phyloP scores from a whole-genome alignment of 1,140 invertebrate species.

The Phocides pigmalion region DNA sequence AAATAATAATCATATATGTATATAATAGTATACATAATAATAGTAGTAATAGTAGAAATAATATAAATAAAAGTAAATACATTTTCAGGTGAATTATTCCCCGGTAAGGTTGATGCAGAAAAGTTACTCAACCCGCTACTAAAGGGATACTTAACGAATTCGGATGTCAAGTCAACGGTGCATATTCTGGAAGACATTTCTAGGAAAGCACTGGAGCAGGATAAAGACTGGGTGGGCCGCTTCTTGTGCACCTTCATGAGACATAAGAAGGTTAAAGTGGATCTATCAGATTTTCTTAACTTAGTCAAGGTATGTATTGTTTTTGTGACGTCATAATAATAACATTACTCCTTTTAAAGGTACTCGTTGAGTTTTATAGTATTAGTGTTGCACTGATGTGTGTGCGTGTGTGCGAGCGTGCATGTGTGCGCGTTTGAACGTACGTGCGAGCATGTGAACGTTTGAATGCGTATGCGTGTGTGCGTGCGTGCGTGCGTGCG shows the following conservation, averaged over 20 bases:
- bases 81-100: conserved; percentile 65
- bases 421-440: too few species aligned
- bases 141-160: conserved; percentile 60
- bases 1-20: too few species aligned
- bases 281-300: conserved; percentile 55
- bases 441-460: too few species aligned
- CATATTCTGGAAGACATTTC: conserved; percentile 64
- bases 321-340: too few species aligned
- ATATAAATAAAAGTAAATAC: conserved; percentile 3
- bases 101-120: conserved; percentile 68
- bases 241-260: conserved; percentile 65
- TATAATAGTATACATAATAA: conserved; percentile 1
- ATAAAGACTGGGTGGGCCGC: conserved; percentile 70
- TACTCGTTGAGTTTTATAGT: too few species aligned
- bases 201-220: conserved; percentile 54
- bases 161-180: conserved; percentile 56
- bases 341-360: too few species aligned
- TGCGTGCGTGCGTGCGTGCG: too few species aligned
- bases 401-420: too few species aligned
- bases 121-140: conserved; percentile 60
- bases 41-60: conserved; percentile 23
- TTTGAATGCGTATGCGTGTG: too few species aligned
- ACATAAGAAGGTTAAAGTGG: conserved; percentile 53
- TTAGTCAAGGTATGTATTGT: conserved; percentile 53
- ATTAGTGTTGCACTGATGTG: too few species aligned